Evolutionary conservation across 2,888 invertebrate genomes (phyloP).

Genomic region (Drosophila barbarae): DNA sequence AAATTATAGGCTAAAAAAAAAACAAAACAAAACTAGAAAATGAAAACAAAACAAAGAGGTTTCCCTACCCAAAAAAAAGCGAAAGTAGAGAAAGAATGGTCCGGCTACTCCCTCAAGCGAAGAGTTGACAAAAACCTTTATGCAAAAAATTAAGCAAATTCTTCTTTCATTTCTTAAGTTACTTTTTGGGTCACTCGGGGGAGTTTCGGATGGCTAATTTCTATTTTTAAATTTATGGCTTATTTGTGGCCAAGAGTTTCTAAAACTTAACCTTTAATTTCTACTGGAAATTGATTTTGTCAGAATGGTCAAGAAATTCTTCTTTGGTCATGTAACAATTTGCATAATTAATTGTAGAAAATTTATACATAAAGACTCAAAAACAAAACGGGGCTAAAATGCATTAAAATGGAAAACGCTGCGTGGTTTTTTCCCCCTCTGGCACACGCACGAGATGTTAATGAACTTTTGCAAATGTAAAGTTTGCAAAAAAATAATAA

Average conservation of each 20-base stretch:
- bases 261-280: conserved; percentile 29
- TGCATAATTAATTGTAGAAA: conserved; percentile 56
- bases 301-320: conserved; percentile 21
- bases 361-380: conserved; percentile 13
- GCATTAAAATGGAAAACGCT: conserved; percentile 55
- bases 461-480: conserved; percentile 64
- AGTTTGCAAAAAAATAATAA: conserved; percentile 38
- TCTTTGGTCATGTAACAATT: conserved; percentile 42
- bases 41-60: conserved; percentile 56
- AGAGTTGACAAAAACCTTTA: conserved; percentile 39
- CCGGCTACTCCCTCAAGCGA: conserved; percentile 26
- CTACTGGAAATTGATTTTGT: conserved; percentile 33
- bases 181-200: conserved; percentile 58
- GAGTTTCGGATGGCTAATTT: conserved; percentile 46
- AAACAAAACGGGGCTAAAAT: conserved; percentile 40
- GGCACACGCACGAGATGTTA: conserved; percentile 55
- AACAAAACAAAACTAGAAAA: conserved; percentile 31
- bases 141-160: conserved; percentile 20
- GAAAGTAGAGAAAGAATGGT: conserved; percentile 53
- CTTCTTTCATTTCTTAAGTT: conserved; percentile 9
- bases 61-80: conserved; percentile 47
- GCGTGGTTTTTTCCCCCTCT: conserved; percentile 25
- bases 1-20: conserved; percentile 37
- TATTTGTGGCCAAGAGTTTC: conserved; percentile 37
- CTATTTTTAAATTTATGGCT: conserved; percentile 46